These are phyloP conservation scores for Pyrrhia umbra DNA, from an alignment of 2,888 invertebrate genomes.

Conservation along the genomic window DNA sequence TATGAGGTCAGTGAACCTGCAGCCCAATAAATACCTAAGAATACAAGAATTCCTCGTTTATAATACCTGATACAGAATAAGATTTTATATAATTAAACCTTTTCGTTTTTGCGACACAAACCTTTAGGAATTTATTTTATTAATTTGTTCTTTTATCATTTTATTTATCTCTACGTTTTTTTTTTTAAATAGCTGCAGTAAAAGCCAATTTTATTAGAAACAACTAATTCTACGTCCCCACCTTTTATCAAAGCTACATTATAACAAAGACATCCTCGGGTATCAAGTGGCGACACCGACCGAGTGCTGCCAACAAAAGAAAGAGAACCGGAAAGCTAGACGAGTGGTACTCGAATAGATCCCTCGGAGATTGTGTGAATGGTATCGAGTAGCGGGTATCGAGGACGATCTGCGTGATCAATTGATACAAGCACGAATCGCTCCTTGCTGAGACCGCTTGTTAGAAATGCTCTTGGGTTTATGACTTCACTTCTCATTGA, in stretches of 20 bases:
- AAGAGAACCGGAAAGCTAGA: slow-evolving; percentile 87
- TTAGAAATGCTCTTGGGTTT: slow-evolving; percentile 56
- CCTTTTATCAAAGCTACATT: slow-evolving; percentile 82
- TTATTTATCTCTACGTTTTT: too few relatives aligned
- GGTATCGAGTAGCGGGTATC: slow-evolving; percentile 76
- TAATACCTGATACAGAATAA: too few relatives aligned
- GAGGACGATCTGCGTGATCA: slow-evolving; percentile 85
- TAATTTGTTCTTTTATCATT: too few relatives aligned
- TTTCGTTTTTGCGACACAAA: too few relatives aligned
- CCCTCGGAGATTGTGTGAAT: slow-evolving; percentile 81
- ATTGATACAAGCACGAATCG: slow-evolving; percentile 83
- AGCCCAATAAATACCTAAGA: too few relatives aligned
- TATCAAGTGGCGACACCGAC: slow-evolving; percentile 81
- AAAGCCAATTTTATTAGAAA: slow-evolving; percentile 46
- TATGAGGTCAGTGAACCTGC: too few relatives aligned
- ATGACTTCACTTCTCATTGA: slow-evolving; percentile 49
- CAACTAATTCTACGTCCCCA: slow-evolving; percentile 51
- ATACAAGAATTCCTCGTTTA: too few relatives aligned
- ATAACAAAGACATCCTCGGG: slow-evolving; percentile 84
- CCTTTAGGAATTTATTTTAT: too few relatives aligned
- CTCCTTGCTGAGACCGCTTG: slow-evolving; percentile 72
- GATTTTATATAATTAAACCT: too few relatives aligned
- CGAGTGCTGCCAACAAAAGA: slow-evolving; percentile 85
- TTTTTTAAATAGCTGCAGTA: slow-evolving; percentile 1
- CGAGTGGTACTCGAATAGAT: slow-evolving; percentile 81